phyloP scores from a whole-genome alignment of 37 sponge, comb jelly and placozoan genomes.

The Cladorhizidae sp. region DNA sequence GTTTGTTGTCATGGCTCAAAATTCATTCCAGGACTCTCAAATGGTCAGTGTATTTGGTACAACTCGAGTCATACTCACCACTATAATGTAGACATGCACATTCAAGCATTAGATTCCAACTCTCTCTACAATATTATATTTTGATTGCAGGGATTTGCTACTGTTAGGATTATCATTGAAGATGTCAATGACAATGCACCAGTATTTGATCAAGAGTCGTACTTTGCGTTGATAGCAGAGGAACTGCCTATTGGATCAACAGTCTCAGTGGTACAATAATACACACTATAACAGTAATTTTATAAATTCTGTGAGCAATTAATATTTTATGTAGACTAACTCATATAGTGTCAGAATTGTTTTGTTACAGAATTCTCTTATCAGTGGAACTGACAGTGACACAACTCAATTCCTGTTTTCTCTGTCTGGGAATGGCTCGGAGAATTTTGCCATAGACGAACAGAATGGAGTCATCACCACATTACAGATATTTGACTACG shows the following conservation, averaged over 20 bases:
- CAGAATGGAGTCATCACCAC: constrained; percentile 30
- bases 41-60: background rate
- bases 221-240: constrained; percentile 38
- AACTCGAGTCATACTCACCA: too few species aligned
- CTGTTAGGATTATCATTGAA: constrained; percentile 33
- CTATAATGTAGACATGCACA: too few species aligned
- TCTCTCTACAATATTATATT: background rate
- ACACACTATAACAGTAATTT: too few species aligned
- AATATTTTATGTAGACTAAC: background rate
- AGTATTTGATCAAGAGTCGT: constrained; percentile 5
- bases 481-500: constrained; percentile 33
- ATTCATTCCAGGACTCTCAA: constrained; percentile 20
- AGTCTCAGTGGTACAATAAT: constrained; percentile 1
- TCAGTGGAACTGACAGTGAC: constrained; percentile 44
- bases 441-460: constrained; percentile 18
- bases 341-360: background rate
- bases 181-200: constrained; percentile 86
- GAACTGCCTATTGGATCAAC: constrained; percentile 30
- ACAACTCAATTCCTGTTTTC: constrained; percentile 12
- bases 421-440: constrained; percentile 9
- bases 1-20: constrained; percentile 40
- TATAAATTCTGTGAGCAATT: too few species aligned
- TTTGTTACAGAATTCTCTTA: background rate
- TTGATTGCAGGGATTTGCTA: constrained; percentile 22
- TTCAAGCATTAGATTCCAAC: background rate